These are phyloP conservation scores for Venustaconcha ellipsiformis DNA, from an alignment of 1,140 invertebrate species.

Conservation along the genomic window DNA sequence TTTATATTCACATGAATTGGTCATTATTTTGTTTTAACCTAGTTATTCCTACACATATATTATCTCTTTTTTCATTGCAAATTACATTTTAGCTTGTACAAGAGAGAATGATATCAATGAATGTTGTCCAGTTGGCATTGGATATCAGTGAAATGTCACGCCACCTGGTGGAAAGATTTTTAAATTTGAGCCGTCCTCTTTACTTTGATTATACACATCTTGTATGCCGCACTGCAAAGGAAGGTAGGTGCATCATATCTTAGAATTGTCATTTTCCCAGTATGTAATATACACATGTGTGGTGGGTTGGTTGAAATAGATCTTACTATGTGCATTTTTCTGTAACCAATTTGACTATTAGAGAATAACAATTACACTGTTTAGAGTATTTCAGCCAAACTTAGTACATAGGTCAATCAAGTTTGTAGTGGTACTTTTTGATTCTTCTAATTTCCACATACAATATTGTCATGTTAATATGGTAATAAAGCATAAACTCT, in stretches of 20 bases:
- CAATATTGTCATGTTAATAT: not conserved
- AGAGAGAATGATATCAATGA: conserved; percentile 66
- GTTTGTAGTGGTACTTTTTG: not conserved
- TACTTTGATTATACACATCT: conserved; percentile 78
- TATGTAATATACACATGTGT: too few relatives aligned
- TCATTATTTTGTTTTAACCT: too few relatives aligned
- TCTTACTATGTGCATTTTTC: too few relatives aligned
- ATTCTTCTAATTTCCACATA: not conserved
- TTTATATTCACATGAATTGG: too few relatives aligned
- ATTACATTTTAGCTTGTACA: conserved; percentile 67
- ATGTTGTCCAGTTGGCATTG: conserved; percentile 71
- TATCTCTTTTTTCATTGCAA: not conserved
- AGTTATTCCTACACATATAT: not conserved
- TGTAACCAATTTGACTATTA: not conserved
- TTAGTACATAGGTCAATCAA: not conserved
- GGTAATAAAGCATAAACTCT: not conserved
- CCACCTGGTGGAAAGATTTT: conserved; percentile 71
- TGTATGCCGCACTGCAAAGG: conserved; percentile 75
- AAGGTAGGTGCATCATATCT: conserved; percentile 38
- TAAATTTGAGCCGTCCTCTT: conserved; percentile 71
- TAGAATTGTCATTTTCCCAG: not conserved
- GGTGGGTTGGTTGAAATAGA: not conserved
- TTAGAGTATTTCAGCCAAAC: too few relatives aligned
- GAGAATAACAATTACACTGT: too few relatives aligned
- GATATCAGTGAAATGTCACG: conserved; percentile 71